These are phyloP conservation scores for Coracias cyanogaster DNA, from an alignment of 2,797 vertebrate genomes.

Conservation along the genomic window DNA sequence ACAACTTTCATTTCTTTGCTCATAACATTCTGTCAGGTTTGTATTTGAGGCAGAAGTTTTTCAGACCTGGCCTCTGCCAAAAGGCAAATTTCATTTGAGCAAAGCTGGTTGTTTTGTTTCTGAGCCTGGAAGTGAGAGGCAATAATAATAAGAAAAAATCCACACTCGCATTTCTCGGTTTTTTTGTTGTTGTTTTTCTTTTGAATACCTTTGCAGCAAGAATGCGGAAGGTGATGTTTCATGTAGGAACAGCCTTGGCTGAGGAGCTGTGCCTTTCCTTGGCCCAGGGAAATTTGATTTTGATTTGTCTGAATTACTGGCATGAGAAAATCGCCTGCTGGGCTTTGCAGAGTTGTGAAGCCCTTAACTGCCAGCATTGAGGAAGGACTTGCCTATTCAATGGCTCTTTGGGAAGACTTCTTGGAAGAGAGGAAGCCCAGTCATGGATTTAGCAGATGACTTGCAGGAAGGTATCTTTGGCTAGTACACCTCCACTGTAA, in stretches of 20 bases:
- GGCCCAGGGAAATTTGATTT: background rate
- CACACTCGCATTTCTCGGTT: background rate
- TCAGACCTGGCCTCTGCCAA: background rate
- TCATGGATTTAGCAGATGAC: background rate
- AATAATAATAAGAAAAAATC: background rate
- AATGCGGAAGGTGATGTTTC: background rate
- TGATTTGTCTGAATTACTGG: background rate
- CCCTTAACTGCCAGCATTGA: background rate
- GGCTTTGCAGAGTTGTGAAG: background rate
- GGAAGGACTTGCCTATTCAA: background rate
- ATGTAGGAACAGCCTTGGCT: background rate
- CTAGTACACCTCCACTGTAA: background rate
- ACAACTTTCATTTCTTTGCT: background rate
- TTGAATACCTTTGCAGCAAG: background rate
- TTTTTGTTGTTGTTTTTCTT: background rate
- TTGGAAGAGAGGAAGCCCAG: background rate
- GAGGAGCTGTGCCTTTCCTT: background rate
- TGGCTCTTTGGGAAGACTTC: background rate
- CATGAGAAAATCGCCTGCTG: background rate
- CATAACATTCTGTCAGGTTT: background rate
- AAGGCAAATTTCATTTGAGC: background rate
- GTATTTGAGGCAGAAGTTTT: background rate
- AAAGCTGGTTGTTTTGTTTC: background rate
- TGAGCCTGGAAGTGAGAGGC: background rate
- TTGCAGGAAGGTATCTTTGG: background rate